Percentiles rank a stretch among this genome's conserved stretches.
Evolutionary conservation across 2,797 vertebrate genomes (phyloP).

Genomic region (Acanthiza pusilla): DNA sequence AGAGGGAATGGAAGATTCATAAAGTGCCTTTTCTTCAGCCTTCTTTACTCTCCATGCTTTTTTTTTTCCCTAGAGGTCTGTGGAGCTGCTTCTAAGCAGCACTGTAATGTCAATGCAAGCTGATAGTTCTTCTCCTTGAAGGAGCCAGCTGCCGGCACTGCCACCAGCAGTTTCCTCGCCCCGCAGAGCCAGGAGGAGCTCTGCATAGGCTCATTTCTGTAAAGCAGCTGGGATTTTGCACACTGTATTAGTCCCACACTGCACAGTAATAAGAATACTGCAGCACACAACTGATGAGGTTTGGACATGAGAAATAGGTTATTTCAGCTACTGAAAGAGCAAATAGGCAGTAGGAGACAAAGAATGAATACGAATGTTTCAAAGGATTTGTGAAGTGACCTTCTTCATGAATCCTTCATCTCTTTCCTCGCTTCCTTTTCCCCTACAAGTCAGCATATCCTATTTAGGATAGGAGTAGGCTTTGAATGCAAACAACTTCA

Average conservation of each 20-base stretch:
- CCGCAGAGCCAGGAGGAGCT: background rate
- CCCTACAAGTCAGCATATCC: background rate
- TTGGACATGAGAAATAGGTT: background rate
- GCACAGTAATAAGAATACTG: background rate
- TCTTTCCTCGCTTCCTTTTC: background rate
- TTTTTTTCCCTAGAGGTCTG: background rate
- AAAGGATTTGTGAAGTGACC: background rate
- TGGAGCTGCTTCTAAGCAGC: background rate
- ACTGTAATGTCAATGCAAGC: background rate
- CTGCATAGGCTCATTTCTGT: background rate
- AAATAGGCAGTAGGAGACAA: background rate
- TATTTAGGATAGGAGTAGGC: background rate
- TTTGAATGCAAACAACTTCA: background rate
- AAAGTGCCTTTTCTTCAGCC: background rate
- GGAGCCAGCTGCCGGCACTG: background rate
- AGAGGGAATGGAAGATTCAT: background rate
- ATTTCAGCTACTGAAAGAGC: background rate
- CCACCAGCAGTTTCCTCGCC: background rate
- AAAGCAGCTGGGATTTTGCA: background rate
- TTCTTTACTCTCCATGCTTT: background rate
- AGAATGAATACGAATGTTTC: background rate
- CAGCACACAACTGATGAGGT: background rate
- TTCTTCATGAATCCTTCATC: background rate
- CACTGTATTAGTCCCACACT: background rate
- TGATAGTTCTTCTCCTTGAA: background rate